phyloP scores from a whole-genome alignment of 2,797 vertebrate species.

The Darevskia mixta region DNA sequence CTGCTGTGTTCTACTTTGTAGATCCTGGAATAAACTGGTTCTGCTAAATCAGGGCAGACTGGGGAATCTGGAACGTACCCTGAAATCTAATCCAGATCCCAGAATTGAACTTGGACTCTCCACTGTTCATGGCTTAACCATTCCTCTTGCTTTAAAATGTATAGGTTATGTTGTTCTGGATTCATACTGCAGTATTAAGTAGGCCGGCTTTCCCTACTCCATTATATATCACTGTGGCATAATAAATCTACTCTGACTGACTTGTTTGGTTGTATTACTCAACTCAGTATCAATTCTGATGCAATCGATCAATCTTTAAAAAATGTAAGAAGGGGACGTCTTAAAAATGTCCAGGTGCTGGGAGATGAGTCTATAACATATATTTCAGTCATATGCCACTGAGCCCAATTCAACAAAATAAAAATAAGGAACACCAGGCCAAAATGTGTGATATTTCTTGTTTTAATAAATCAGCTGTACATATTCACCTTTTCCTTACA shows the following conservation, averaged over 20 bases:
- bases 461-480: not conserved
- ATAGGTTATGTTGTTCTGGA: not conserved
- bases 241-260: not conserved
- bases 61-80: not conserved
- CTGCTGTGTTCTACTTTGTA: not conserved
- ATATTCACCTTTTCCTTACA: not conserved
- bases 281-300: not conserved
- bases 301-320: not conserved
- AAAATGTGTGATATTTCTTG: not conserved
- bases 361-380: not conserved
- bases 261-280: not conserved
- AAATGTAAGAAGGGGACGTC: not conserved
- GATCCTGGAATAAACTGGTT: not conserved
- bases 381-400: too few species aligned
- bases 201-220: not conserved
- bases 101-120: not conserved
- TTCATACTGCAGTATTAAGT: not conserved
- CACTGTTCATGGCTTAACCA: not conserved
- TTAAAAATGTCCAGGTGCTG: not conserved
- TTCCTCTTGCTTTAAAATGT: not conserved
- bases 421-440: not conserved
- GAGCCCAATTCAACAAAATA: too few species aligned
- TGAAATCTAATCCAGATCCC: not conserved
- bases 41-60: not conserved
- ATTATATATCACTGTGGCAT: not conserved